phyloP scores from a whole-genome alignment of 2,113 vertebrate species.

The Gobius niger region DNA sequence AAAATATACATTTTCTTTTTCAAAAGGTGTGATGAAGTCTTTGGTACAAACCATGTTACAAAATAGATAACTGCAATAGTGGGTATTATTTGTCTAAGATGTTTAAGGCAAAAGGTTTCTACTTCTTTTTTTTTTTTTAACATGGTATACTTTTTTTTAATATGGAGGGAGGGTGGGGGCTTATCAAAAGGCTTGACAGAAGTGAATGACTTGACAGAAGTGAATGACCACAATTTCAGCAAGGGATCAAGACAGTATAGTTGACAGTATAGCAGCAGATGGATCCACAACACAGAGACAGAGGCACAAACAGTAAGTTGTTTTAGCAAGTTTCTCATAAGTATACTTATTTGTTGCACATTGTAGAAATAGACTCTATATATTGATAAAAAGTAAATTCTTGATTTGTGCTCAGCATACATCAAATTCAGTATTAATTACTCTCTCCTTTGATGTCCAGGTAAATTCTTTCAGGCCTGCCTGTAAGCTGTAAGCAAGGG shows the following conservation, averaged over 20 bases:
- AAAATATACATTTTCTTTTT: no score
- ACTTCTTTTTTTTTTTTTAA: no score
- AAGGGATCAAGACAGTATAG: constrained; percentile 18
- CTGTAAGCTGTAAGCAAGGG: constrained; percentile 8
- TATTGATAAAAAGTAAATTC: constrained; percentile 15
- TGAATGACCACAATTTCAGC: constrained; percentile 19
- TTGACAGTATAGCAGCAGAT: neutral
- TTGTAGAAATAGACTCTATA: neutral
- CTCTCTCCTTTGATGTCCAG: constrained; percentile 7
- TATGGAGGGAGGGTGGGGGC: neutral
- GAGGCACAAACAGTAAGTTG: no score
- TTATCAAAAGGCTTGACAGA: constrained; percentile 33
- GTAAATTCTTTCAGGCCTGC: constrained; percentile 7
- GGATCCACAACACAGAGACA: no score
- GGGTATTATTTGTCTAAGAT: neutral
- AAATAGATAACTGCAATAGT: neutral
- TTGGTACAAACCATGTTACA: no score
- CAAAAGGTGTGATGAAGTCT: no score
- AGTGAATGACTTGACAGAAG: constrained; percentile 17
- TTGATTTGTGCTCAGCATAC: constrained; percentile 13
- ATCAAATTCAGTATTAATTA: constrained; percentile 27
- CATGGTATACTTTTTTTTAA: no score
- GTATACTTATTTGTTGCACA: constrained; percentile 27
- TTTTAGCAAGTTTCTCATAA: neutral
- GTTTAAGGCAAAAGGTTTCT: neutral